A percentile compares a stretch with the other conserved stretches of the same genome.
phyloP scores from a whole-genome alignment of 2,113 vertebrate species.

The Harpagus bidentatus region DNA sequence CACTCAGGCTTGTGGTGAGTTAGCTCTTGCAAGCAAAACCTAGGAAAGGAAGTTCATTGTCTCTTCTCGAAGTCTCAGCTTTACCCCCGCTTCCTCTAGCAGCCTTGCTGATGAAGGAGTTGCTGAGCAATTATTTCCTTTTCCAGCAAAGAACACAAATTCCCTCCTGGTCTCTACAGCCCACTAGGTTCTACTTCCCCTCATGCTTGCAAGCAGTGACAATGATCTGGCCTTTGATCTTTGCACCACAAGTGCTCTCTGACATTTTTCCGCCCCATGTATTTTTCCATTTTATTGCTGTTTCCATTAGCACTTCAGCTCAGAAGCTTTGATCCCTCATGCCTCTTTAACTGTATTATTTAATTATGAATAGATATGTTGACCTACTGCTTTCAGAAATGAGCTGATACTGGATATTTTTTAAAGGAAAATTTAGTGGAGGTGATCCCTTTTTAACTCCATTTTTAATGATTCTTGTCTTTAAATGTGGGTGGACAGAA shows the following conservation, averaged over 20 bases:
- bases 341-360: not conserved
- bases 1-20: not conserved
- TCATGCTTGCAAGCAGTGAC: not conserved
- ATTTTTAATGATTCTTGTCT: not conserved
- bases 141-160: not conserved
- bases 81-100: not conserved
- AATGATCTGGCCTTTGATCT: constrained; percentile 27
- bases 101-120: not conserved
- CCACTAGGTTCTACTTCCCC: constrained; percentile 7
- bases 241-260: not conserved
- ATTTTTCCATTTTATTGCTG: constrained; percentile 20
- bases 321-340: not conserved
- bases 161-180: not conserved
- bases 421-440: not conserved
- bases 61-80: not conserved
- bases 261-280: not conserved
- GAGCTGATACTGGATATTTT: not conserved
- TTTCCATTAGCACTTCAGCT: not conserved
- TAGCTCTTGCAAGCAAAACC: not conserved
- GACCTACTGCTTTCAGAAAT: not conserved
- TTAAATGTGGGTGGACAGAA: not conserved
- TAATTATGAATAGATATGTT: not conserved
- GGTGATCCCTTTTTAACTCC: not conserved
- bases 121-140: constrained; percentile 49
- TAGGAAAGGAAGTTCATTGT: constrained; percentile 11